Percentiles rank a stretch among this genome's conserved stretches.
These are phyloP conservation scores for Empis livida DNA, from an alignment of 2,888 invertebrate species.

Conservation along the genomic window DNA sequence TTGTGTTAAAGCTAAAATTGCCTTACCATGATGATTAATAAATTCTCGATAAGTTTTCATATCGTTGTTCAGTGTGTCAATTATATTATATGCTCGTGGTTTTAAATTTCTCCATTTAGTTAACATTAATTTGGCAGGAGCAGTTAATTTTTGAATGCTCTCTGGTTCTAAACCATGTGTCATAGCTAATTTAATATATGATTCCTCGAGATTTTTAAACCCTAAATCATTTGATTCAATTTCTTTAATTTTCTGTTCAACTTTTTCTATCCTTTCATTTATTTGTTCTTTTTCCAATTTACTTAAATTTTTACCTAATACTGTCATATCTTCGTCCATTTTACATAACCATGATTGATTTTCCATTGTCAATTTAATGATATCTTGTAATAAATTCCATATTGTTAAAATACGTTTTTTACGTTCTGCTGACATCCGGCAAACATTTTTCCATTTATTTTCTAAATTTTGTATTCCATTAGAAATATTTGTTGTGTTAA, in stretches of 20 bases:
- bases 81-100: constrained; percentile 44
- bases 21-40: constrained; percentile 54
- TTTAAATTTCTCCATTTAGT: constrained; percentile 53
- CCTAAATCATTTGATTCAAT: constrained; percentile 43
- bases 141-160: constrained; percentile 49
- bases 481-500: constrained; percentile 54
- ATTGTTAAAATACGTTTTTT: constrained; percentile 51
- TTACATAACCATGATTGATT: constrained; percentile 48
- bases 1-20: constrained; percentile 55
- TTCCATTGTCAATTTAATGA: constrained; percentile 42
- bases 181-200: constrained; percentile 54
- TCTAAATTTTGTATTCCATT: constrained; percentile 58
- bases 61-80: constrained; percentile 44
- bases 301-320: constrained; percentile 46
- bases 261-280: constrained; percentile 41
- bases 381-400: constrained; percentile 48
- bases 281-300: constrained; percentile 44
- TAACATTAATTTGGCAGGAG: constrained; percentile 43
- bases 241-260: constrained; percentile 42
- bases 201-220: constrained; percentile 52
- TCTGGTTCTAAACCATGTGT: constrained; percentile 55
- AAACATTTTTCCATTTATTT: constrained; percentile 66
- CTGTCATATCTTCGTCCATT: constrained; percentile 47
- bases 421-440: constrained; percentile 56
- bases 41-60: constrained; percentile 53